Evolutionary conservation across 2,113 vertebrate genomes (phyloP).

Genomic region (Alaudala cheleensis): DNA sequence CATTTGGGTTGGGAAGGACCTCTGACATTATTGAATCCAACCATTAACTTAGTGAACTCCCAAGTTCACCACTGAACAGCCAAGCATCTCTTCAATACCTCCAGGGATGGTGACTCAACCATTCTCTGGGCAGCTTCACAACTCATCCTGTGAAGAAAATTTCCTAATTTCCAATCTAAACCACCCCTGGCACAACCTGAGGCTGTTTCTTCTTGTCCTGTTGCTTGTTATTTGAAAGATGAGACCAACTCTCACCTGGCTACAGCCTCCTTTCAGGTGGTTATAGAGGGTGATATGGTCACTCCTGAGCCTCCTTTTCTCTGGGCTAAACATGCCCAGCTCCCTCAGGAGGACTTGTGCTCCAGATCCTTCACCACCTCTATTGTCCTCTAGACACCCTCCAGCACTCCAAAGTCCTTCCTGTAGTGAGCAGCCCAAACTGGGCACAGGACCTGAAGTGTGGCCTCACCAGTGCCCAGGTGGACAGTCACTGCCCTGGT

Average conservation of each 20-base stretch:
- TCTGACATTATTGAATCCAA: not conserved
- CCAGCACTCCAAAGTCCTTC: not conserved
- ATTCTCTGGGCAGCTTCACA: not conserved
- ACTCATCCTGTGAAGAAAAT: not conserved
- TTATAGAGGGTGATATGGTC: not conserved
- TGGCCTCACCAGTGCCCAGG: accelerated
- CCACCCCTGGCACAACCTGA: not conserved
- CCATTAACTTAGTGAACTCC: not conserved
- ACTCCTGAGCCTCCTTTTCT: not conserved
- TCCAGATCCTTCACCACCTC: not conserved
- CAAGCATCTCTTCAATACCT: not conserved
- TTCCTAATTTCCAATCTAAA: not conserved
- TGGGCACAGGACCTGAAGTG: not conserved
- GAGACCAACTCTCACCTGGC: not conserved
- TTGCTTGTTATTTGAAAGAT: not conserved
- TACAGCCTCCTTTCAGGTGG: not conserved
- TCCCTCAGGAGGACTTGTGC: not conserved
- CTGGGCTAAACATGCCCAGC: not conserved
- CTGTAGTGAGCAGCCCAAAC: not conserved
- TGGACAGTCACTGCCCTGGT: not conserved
- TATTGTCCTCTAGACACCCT: accelerated
- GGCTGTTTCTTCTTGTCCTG: not conserved
- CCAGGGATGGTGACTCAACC: not conserved
- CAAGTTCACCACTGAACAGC: not conserved
- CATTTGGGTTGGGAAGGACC: not conserved